phyloP scores from a whole-genome alignment of 2,888 invertebrate genomes.

The Baccha elongata region DNA sequence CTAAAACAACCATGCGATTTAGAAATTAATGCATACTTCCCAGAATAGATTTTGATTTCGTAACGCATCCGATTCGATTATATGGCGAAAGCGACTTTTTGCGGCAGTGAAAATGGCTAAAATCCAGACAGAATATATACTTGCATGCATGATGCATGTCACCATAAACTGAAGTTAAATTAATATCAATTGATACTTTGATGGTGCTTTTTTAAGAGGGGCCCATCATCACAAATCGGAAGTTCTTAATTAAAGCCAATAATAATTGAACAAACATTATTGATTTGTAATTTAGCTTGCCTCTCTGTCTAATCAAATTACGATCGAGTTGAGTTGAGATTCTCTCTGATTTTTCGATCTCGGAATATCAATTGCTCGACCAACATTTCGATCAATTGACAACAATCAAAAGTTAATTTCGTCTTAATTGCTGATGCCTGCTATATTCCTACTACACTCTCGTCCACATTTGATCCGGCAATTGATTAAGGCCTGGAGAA shows the following conservation, averaged over 20 bases:
- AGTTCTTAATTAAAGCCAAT: slow-evolving; percentile 67
- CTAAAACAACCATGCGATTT: not conserved
- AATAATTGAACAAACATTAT: slow-evolving; percentile 59
- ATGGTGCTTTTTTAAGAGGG: not conserved
- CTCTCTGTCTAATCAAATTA: slow-evolving; percentile 72
- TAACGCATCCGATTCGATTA: slow-evolving; percentile 65
- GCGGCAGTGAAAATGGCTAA: slow-evolving; percentile 54
- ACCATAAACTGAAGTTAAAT: slow-evolving; percentile 66
- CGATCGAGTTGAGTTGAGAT: slow-evolving; percentile 66
- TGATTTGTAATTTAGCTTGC: slow-evolving; percentile 72
- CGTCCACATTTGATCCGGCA: slow-evolving; percentile 72
- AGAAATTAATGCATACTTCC: slow-evolving; percentile 37
- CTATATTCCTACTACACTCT: slow-evolving; percentile 44
- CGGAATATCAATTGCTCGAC: slow-evolving; percentile 72
- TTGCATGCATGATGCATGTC: slow-evolving; percentile 2
- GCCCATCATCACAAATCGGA: slow-evolving; percentile 51
- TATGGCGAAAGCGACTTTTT: slow-evolving; percentile 1
- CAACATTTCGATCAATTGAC: slow-evolving; percentile 74
- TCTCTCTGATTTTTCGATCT: slow-evolving; percentile 60
- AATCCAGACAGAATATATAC: slow-evolving; percentile 38
- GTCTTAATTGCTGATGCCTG: slow-evolving; percentile 62
- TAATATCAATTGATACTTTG: slow-evolving; percentile 63
- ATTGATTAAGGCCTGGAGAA: slow-evolving; percentile 63
- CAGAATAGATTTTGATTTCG: slow-evolving; percentile 65
- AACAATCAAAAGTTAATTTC: slow-evolving; percentile 72